Percentiles rank a stretch among this genome's conserved stretches.
phyloP scores from a whole-genome alignment of 2,797 vertebrate species.

The Otolemur crassicaudatus region DNA sequence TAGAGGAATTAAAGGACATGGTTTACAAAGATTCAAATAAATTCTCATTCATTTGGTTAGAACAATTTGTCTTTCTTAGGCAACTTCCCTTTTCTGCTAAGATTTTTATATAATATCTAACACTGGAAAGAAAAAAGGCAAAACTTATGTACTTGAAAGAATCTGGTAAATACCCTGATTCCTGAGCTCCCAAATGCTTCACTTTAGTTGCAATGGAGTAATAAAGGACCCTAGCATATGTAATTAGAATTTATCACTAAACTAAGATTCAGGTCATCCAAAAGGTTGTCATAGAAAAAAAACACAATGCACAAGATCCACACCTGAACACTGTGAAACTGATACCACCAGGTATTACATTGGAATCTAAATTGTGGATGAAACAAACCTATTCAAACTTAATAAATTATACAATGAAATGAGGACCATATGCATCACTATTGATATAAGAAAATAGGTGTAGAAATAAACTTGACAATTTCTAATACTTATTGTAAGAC shows the following conservation, averaged over 20 bases:
- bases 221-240: not conserved
- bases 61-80: constrained; percentile 16
- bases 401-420: not conserved
- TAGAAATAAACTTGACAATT: not conserved
- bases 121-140: not conserved
- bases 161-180: not conserved
- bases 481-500: not conserved
- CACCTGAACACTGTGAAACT: not conserved
- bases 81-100: not conserved
- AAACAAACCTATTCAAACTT: not conserved
- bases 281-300: not conserved
- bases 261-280: not conserved
- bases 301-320: not conserved
- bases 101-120: constrained; percentile 52
- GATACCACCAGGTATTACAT: not conserved
- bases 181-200: not conserved
- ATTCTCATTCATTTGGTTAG: constrained; percentile 38
- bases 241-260: not conserved
- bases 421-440: not conserved
- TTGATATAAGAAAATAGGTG: not conserved
- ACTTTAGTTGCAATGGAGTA: not conserved
- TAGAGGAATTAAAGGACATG: constrained; percentile 5
- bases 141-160: not conserved
- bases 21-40: constrained; percentile 27
- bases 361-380: not conserved